Conservation (phyloP, 2,888 invertebrate species). For the Zhuqinia jingwanae region DNA sequence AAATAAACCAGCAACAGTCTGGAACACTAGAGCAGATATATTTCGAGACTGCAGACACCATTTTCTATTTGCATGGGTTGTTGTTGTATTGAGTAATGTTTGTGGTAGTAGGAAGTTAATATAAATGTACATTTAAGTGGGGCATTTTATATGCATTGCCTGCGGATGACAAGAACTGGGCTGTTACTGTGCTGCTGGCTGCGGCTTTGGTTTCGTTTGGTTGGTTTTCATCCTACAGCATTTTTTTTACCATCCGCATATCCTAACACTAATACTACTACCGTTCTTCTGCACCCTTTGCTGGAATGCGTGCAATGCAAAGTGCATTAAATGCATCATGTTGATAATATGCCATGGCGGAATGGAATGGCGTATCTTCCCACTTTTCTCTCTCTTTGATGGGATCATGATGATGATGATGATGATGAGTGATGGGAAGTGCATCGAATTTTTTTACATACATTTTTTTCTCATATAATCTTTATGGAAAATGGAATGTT, state of each 20-base stretch:
- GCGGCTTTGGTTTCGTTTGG: conserved; percentile 7
- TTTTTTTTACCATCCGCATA: neutral
- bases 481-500: conserved; percentile 27
- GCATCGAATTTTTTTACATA: too few species aligned
- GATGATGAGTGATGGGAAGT: conserved; percentile 37
- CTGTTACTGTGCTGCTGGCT: too few species aligned
- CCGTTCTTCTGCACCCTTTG: conserved; percentile 53
- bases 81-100: neutral
- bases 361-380: conserved; percentile 37
- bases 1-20: neutral
- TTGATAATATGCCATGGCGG: too few species aligned
- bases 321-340: conserved; percentile 34
- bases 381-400: conserved; percentile 30
- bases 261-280: too few species aligned
- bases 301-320: conserved; percentile 65
- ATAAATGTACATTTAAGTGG: conserved; percentile 52
- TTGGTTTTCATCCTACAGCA: conserved; percentile 37
- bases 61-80: conserved; percentile 2
- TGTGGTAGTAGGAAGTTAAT: conserved; percentile 31
- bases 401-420: conserved; percentile 36
- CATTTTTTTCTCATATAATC: conserved; percentile 12
- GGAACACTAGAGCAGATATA: too few species aligned
- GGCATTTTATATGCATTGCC: conserved; percentile 37
- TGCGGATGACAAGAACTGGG: conserved; percentile 7
- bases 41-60: too few species aligned